These are phyloP conservation scores for Sialis fuliginosa DNA, from an alignment of 2,888 invertebrate species.

Conservation along the genomic window DNA sequence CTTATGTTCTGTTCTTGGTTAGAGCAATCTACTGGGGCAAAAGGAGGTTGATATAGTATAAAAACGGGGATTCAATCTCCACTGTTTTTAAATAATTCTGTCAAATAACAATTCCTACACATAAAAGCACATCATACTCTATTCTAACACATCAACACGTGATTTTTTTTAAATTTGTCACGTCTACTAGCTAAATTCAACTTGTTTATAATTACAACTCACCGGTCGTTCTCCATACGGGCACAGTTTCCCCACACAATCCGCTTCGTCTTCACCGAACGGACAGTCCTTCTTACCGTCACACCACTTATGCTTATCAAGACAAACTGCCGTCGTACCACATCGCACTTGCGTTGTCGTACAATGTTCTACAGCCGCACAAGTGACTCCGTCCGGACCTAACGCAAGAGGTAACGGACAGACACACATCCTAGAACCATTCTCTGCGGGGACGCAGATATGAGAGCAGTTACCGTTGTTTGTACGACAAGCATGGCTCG, in stretches of 20 bases:
- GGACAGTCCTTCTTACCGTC: conserved; percentile 20
- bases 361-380: conserved; percentile 33
- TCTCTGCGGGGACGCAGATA: conserved; percentile 41
- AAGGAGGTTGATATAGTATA: no score
- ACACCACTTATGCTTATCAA: conserved; percentile 18
- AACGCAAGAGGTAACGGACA: conserved; percentile 52
- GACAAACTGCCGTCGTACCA: conserved; percentile 28
- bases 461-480: conserved; percentile 53
- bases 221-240: conserved; percentile 24
- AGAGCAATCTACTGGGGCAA: no score
- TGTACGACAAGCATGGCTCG: conserved; percentile 36
- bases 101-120: no score
- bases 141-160: no score
- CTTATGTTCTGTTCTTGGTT: no score
- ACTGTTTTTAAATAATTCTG: no score
- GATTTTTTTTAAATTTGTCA: no score
- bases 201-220: no score
- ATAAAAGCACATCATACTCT: no score
- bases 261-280: conserved; percentile 23
- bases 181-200: no score
- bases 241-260: conserved; percentile 21
- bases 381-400: conserved; percentile 32
- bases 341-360: conserved; percentile 24
- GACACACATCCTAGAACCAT: conserved; percentile 22
- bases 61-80: no score